Percentiles rank a stretch among this genome's conserved stretches.
These are phyloP conservation scores for Ophion slaviceki DNA, from an alignment of 2,888 invertebrate species.

Conservation along the genomic window DNA sequence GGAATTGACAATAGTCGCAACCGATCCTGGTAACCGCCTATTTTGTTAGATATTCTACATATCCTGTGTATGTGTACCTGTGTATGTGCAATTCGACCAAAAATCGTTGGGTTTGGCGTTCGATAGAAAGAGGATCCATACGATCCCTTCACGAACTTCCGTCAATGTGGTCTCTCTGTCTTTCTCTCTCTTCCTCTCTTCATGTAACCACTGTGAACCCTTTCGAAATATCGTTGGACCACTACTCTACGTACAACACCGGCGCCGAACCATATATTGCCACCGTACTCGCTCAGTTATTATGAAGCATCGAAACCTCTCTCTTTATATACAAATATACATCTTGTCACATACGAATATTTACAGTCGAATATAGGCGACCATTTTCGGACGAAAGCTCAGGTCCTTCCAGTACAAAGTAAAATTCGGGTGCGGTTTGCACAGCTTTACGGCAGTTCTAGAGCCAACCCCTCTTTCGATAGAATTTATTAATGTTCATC, in stretches of 20 bases:
- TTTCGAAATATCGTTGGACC: slow-evolving; percentile 52
- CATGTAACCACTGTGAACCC: slow-evolving; percentile 59
- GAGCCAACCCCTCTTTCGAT: no score
- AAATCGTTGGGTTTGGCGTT: slow-evolving; percentile 51
- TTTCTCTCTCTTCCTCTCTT: slow-evolving; percentile 44
- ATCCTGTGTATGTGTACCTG: slow-evolving; percentile 6
- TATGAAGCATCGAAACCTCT: slow-evolving; percentile 44
- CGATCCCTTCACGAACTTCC: slow-evolving; percentile 57
- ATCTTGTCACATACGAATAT: background rate
- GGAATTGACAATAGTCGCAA: slow-evolving; percentile 49
- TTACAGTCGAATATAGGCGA: slow-evolving; percentile 44
- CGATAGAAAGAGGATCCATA: slow-evolving; percentile 1
- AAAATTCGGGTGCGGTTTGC: background rate
- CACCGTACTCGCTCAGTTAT: slow-evolving; percentile 30
- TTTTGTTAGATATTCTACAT: slow-evolving; percentile 20
- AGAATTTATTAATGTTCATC: no score
- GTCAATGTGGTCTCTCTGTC: slow-evolving; percentile 21
- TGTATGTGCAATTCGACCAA: slow-evolving; percentile 60
- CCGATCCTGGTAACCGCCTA: slow-evolving; percentile 31
- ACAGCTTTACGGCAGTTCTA: no score
- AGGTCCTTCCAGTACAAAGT: background rate
- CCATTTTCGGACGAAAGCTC: slow-evolving; percentile 53
- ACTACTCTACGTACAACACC: slow-evolving; percentile 8
- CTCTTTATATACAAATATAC: background rate
- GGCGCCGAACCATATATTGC: slow-evolving; percentile 26